Base-by-base conservation (phyloP, 2,113 vertebrate genomes). In the Fukomys damarensis region DNA sequence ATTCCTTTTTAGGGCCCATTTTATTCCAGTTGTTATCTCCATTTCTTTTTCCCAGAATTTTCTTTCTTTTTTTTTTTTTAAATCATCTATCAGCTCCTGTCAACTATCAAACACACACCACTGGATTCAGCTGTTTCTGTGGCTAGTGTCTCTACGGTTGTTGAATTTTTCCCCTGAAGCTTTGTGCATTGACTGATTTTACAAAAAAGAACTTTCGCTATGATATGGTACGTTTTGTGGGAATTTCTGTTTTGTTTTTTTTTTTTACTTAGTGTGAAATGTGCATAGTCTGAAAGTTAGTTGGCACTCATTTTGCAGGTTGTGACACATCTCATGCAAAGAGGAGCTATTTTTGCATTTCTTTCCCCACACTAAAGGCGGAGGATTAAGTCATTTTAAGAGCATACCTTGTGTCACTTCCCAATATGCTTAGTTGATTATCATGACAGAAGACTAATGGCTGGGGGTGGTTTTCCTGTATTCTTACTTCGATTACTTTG, bases 401-500 rank as follows among this genome's bases (percentile, higher is more conserved):
- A 74, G n/a, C 24, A 74, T 65, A 17, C 2, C 28, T 92, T 89
- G 83, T 17, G 14, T 86, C 89, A 89, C 58, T 81, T 22, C 63
- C 66, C 19, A 49, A 49, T 54, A 24, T 59, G 30, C 24, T 81
- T 10, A 32, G 19, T 20, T 77, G 74, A 88, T 68, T 83, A 65
- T 84, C 10, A 43, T 81, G 30, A 87, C 49, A 86, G 32, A 19
- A 58, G 76, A 49, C 59, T 91, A 7, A 93, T 46, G 30, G 22
- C 32, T 83, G 26, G 38, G 74, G n/a, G 41, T 0, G 0, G 3
- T 89, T 41, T 74, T 91, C 10, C 74, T 83, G 43, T 68, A 43
- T 86, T 91, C 86, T 74, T 22, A 94, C 88, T 61, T 89, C 49
- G 86, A 77, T 93, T 96, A 90, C 65, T 92, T 95, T 92, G 38